Percentiles rank a stretch among this genome's conserved stretches.
These are phyloP conservation scores for Pollenia griseotomentosa DNA, from an alignment of 2,888 invertebrate genomes.

Conservation along the genomic window DNA sequence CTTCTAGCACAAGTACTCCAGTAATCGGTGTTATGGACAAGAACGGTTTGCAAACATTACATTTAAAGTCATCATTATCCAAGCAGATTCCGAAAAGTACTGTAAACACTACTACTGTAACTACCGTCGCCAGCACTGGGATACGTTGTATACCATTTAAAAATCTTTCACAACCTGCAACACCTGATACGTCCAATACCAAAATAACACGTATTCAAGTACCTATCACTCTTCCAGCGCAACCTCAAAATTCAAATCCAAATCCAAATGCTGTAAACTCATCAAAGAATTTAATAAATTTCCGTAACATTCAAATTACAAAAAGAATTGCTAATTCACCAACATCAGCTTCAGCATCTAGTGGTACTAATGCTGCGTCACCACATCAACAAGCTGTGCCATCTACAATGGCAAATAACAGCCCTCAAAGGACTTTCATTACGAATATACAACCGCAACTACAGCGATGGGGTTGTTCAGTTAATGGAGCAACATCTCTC, in stretches of 20 bases:
- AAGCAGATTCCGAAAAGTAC: constrained; percentile 47
- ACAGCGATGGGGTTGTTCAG: constrained; percentile 62
- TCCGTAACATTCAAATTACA: constrained; percentile 65
- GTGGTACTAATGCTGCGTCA: background rate
- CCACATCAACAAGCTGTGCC: constrained; percentile 42
- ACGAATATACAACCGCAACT: constrained; percentile 64
- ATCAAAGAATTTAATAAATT: constrained; percentile 47
- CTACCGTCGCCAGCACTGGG: constrained; percentile 26
- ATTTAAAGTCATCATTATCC: constrained; percentile 41
- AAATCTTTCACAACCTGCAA: constrained; percentile 56
- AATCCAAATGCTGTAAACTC: constrained; percentile 23
- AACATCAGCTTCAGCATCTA: constrained; percentile 3
- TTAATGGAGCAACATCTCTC: constrained; percentile 52
- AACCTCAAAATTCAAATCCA: constrained; percentile 7
- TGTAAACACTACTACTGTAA: background rate
- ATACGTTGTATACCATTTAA: constrained; percentile 74
- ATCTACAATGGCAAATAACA: constrained; percentile 45
- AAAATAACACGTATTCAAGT: constrained; percentile 65
- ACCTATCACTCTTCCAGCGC: constrained; percentile 31
- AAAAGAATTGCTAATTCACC: constrained; percentile 46
- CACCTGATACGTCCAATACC: constrained; percentile 38
- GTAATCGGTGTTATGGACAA: constrained; percentile 68
- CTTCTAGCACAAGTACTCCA: constrained; percentile 36
- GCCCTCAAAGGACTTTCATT: constrained; percentile 48
- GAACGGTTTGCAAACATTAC: constrained; percentile 64